Evolutionary conservation across 2,888 invertebrate genomes (phyloP).

Genomic region (Ectobius pallidus): DNA sequence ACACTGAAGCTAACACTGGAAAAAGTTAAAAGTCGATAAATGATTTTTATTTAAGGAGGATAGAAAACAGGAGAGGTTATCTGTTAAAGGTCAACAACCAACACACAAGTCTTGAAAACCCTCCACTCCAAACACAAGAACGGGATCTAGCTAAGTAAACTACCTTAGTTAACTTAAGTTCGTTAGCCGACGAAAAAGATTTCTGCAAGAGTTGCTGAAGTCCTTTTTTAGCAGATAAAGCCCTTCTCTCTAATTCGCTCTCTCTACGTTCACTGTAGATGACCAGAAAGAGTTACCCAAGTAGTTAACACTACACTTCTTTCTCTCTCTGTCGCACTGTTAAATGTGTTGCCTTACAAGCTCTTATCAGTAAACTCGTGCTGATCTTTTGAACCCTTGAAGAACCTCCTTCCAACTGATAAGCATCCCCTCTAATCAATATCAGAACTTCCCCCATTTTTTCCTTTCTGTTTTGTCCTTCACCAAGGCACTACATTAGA

Average conservation of each 20-base stretch:
- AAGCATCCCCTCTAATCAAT: neutral
- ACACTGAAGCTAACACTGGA: neutral
- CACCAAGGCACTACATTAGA: no score
- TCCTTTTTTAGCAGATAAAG: neutral
- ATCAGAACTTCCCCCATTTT: neutral
- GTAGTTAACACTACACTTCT: neutral
- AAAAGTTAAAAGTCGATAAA: neutral
- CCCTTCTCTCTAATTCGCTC: neutral
- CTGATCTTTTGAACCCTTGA: conserved; percentile 17
- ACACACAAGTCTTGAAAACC: no score
- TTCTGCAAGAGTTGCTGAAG: no score
- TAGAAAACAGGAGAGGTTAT: neutral
- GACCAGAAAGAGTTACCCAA: neutral
- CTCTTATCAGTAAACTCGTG: neutral
- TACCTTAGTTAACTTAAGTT: no score
- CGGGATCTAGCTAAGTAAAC: no score
- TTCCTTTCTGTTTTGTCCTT: neutral
- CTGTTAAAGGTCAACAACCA: neutral
- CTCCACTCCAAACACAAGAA: no score
- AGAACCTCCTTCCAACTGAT: neutral
- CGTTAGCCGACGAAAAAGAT: no score
- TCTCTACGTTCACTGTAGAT: neutral
- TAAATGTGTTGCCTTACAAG: no score
- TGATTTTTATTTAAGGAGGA: neutral
- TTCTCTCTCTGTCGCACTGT: neutral